These are phyloP conservation scores for Masnerella sp. DNA, from an alignment of 2,888 invertebrate species.

Conservation along the genomic window DNA sequence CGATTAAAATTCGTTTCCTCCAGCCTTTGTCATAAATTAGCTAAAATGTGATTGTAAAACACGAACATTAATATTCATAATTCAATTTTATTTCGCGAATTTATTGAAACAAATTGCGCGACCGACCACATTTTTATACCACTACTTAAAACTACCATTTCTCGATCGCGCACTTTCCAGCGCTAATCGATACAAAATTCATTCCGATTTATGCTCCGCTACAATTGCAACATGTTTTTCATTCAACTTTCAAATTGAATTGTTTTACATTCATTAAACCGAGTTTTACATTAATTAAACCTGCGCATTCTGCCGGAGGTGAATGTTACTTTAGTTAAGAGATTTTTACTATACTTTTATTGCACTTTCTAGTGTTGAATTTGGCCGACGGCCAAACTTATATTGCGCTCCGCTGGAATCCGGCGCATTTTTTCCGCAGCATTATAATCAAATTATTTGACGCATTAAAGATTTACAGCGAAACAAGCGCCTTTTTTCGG, in stretches of 20 bases:
- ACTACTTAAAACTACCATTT: too few species aligned
- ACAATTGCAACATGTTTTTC: background rate
- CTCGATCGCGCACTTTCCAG: too few species aligned
- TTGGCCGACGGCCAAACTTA: slow-evolving; percentile 24
- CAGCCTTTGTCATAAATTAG: too few species aligned
- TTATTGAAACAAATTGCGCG: too few species aligned
- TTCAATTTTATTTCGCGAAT: too few species aligned
- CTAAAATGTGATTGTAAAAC: too few species aligned
- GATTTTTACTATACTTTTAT: slow-evolving; percentile 27
- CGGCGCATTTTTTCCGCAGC: background rate
- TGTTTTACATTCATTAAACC: slow-evolving; percentile 14
- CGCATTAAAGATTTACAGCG: slow-evolving; percentile 13
- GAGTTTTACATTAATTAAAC: slow-evolving; percentile 16
- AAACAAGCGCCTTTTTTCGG: too few species aligned
- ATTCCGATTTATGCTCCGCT: too few species aligned
- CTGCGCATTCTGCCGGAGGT: background rate
- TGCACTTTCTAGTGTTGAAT: slow-evolving; percentile 15
- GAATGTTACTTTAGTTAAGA: slow-evolving; percentile 18
- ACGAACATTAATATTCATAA: too few species aligned
- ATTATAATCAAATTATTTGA: slow-evolving; percentile 27
- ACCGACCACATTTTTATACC: too few species aligned
- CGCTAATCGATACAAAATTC: too few species aligned
- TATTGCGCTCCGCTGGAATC: slow-evolving; percentile 8
- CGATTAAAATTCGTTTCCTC: too few species aligned
- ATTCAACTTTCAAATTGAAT: slow-evolving; percentile 14